Evolutionary conservation across 1,140 invertebrate species (phyloP).

Genomic region (Acromyrmex heyeri): DNA sequence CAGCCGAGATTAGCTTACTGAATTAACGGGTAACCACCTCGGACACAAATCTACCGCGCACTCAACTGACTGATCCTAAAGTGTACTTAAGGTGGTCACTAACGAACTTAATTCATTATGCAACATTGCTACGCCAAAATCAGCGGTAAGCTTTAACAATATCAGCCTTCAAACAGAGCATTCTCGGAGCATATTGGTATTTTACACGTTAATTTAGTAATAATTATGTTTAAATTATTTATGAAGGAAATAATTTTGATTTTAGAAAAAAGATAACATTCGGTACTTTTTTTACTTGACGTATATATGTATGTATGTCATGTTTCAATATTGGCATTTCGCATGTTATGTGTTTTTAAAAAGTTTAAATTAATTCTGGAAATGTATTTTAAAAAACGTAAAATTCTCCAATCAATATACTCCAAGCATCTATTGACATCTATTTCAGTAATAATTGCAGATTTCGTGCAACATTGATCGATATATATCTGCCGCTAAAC

Average conservation of each 20-base stretch:
- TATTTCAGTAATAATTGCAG: conserved; percentile 30
- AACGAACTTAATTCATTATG: conserved; percentile 50
- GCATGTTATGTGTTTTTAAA: not conserved
- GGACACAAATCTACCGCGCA: conserved; percentile 12
- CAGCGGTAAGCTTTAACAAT: conserved; percentile 41
- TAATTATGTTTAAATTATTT: too few species aligned
- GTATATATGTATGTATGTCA: too few species aligned
- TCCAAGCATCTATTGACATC: conserved; percentile 17
- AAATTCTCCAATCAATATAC: conserved; percentile 9
- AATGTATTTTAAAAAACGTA: not conserved
- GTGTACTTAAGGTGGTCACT: conserved; percentile 41
- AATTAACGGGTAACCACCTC: conserved; percentile 45
- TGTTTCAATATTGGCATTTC: too few species aligned
- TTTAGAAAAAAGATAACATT: too few species aligned
- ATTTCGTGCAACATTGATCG: conserved; percentile 60
- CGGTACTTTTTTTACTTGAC: too few species aligned
- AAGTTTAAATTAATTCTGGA: not conserved
- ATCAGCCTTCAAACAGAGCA: conserved; percentile 25
- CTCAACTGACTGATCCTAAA: conserved; percentile 27
- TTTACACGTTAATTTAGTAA: not conserved
- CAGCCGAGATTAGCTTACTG: conserved; percentile 50
- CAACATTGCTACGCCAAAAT: conserved; percentile 20
- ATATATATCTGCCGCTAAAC: conserved; percentile 38
- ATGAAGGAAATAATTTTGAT: too few species aligned
- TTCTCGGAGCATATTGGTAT: conserved; percentile 25